These are phyloP conservation scores for Neoascia interrupta DNA, from an alignment of 2,888 invertebrate genomes.

Conservation along the genomic window DNA sequence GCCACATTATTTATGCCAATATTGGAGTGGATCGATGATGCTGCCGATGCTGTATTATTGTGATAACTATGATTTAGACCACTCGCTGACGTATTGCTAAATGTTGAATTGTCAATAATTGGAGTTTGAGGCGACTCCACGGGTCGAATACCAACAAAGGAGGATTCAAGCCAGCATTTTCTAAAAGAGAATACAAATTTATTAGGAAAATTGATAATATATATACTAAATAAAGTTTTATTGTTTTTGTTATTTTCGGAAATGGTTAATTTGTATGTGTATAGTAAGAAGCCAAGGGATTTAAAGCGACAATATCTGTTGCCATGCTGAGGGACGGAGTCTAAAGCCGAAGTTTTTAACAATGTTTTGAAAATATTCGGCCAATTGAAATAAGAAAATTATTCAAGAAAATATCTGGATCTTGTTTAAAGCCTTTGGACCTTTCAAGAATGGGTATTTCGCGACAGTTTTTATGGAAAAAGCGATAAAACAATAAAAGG, in stretches of 20 bases:
- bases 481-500: too few species aligned
- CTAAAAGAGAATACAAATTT: constrained; percentile 70
- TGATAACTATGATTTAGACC: constrained; percentile 58
- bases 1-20: constrained; percentile 64
- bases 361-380: too few species aligned
- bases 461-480: too few species aligned
- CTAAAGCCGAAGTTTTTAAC: too few species aligned
- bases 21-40: constrained; percentile 76
- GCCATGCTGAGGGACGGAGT: too few species aligned
- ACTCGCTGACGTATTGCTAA: constrained; percentile 73
- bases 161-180: constrained; percentile 94
- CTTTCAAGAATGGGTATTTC: too few species aligned
- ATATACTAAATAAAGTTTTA: background rate
- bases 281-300: too few species aligned
- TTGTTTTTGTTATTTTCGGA: background rate
- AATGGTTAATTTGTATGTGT: too few species aligned
- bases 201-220: background rate
- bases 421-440: too few species aligned
- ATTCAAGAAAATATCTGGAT: too few species aligned
- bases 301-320: too few species aligned
- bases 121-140: constrained; percentile 93
- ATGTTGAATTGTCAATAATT: constrained; percentile 81
- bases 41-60: constrained; percentile 70
- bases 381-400: too few species aligned
- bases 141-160: constrained; percentile 92